A percentile compares a stretch with the other conserved stretches of the same genome.
phyloP scores from a whole-genome alignment of 2,113 vertebrate genomes.

The Corythornis vintsioides region DNA sequence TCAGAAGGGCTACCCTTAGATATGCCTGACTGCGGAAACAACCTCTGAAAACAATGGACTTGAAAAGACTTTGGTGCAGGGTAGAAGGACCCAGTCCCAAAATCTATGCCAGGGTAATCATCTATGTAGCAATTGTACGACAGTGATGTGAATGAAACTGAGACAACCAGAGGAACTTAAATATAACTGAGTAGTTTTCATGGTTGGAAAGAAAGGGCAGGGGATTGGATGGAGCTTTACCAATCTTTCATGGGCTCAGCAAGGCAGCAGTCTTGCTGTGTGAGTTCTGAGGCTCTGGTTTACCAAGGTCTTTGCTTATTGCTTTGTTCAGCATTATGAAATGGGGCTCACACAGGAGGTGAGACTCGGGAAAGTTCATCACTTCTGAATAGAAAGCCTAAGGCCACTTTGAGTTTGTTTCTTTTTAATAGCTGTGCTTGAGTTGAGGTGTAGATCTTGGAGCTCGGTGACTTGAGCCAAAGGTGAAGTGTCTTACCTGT shows the following conservation, averaged over 20 bases:
- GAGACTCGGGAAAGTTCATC: not conserved
- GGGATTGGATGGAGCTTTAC: not conserved
- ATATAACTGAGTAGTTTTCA: not conserved
- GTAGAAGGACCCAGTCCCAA: not conserved
- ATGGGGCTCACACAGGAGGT: not conserved
- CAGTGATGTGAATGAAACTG: not conserved
- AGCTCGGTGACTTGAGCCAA: not conserved
- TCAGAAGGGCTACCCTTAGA: conserved; percentile 23
- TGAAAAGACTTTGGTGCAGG: not conserved
- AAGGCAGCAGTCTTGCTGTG: not conserved
- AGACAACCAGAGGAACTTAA: not conserved
- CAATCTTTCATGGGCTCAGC: not conserved
- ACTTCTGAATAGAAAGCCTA: not conserved
- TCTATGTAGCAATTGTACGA: not conserved
- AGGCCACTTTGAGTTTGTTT: not conserved
- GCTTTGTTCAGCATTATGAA: not conserved
- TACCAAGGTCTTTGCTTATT: not conserved
- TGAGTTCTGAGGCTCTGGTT: not conserved
- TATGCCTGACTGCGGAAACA: conserved; percentile 25
- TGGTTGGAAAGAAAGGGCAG: not conserved
- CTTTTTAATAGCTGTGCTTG: not conserved
- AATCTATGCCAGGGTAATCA: not conserved
- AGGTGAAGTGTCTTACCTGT: not conserved
- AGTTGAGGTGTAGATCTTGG: not conserved
- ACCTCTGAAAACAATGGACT: not conserved